Conservation (phyloP, 2,888 invertebrate genomes). For the Oscheius sp. region DNA sequence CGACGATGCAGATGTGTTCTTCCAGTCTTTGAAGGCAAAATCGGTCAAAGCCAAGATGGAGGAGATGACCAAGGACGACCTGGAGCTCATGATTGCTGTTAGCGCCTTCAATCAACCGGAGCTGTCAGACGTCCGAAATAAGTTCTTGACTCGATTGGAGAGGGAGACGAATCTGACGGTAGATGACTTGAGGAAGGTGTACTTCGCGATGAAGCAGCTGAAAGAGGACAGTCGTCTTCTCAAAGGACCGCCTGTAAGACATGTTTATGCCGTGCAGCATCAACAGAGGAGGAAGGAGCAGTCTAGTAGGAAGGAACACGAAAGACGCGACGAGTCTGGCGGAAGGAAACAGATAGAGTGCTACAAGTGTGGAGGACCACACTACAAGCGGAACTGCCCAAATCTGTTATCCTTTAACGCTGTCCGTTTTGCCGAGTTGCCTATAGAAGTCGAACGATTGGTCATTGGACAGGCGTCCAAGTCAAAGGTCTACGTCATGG, state of each 20-base stretch:
- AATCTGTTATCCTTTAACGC: too few species aligned
- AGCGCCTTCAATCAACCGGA: background rate
- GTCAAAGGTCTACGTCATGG: background rate
- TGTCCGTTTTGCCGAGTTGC: background rate
- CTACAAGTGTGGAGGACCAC: constrained; percentile 18
- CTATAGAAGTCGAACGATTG: background rate
- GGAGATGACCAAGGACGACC: background rate
- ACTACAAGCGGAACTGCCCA: constrained; percentile 30
- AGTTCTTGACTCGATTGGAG: background rate
- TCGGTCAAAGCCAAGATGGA: background rate
- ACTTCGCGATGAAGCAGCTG: background rate
- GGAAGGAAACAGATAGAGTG: background rate
- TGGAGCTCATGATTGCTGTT: background rate
- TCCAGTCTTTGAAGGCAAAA: background rate
- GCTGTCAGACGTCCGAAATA: background rate
- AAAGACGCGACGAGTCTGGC: background rate
- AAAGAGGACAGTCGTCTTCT: background rate
- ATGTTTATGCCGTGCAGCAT: background rate
- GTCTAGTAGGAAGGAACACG: background rate
- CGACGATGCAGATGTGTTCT: background rate
- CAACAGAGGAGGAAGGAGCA: background rate
- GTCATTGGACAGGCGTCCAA: background rate
- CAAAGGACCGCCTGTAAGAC: background rate
- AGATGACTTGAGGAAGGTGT: constrained; percentile 4
- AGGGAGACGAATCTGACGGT: background rate